Base-by-base conservation (phyloP, 2,797 vertebrate genomes). In the Cetoscarus ocellatus region DNA sequence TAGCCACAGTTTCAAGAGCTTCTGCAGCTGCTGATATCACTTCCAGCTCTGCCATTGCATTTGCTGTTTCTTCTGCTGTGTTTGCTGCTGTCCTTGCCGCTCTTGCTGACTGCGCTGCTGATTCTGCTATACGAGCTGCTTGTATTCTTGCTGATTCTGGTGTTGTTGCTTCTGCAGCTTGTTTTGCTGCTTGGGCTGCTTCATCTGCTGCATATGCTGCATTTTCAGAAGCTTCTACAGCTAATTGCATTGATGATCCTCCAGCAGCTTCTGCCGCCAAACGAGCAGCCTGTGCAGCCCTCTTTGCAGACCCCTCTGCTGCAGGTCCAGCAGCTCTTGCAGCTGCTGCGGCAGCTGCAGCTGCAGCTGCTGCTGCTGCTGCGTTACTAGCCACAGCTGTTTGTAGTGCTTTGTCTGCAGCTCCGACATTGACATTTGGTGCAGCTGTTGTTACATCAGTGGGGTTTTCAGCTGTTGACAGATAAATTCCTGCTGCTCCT, bases 141-240 rank as follows among this genome's bases (percentile, higher is more conserved):
- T 1, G 17, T 10, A 27, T 27, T 27, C 2, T 34, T n/a, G 10
- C 3, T 34, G 11, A 7, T 1, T 0, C 0, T 19, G 35, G 35
- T 0, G 35, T 10, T 10, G 42, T 10, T 44, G 68, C 17, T 47
- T 7, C 6, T 38, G 27, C 0, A 9, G 53, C 62, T 15, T 15
- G 3, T 9, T 17, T 0, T 43, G 74, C 74, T 9, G 77, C 74
- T 14, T 38, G 8, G 15, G 73, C 48, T 19, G 77, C 77, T 39
- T 39, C 38, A 3, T 7, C 9, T 39, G 38, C 38, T 3, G 11
- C 39, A 17, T 11, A 3, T 38, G 74, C 74, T 17, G 64, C 74
- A 15, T 2, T 1, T 0, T 36, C 70, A 36, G 0, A 2, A 13
- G 64, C 58, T 11, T 70, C 67, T 15, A 44, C 44, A 9, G 68